These are phyloP conservation scores for Linepithema humile DNA, from an alignment of 1,140 invertebrate species.

Conservation along the genomic window DNA sequence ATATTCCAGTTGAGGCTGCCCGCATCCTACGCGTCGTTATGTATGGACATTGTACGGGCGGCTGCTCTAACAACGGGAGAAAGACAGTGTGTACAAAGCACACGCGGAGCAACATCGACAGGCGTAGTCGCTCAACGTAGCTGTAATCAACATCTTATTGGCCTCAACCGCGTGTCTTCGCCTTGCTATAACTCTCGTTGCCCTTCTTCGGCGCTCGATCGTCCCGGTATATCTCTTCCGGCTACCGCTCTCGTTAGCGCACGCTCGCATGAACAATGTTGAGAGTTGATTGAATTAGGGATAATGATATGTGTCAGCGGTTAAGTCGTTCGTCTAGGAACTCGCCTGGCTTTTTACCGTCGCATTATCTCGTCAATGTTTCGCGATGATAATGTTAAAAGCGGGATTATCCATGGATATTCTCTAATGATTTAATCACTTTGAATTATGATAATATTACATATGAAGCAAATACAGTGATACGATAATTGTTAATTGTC, in stretches of 20 bases:
- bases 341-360: not conserved
- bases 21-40: constrained; percentile 56
- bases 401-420: not conserved
- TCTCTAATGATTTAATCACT: not conserved
- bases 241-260: constrained; percentile 66
- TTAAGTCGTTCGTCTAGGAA: constrained; percentile 3
- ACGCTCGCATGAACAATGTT: constrained; percentile 54
- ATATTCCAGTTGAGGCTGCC: constrained; percentile 71
- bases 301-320: constrained; percentile 43
- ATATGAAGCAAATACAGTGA: not conserved
- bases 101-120: constrained; percentile 69
- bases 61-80: constrained; percentile 63
- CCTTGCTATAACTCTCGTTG: constrained; percentile 59
- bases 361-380: not conserved
- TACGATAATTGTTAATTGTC: not conserved
- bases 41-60: constrained; percentile 68
- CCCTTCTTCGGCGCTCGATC: constrained; percentile 55
- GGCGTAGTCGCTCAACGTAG: constrained; percentile 57
- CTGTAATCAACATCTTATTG: constrained; percentile 72
- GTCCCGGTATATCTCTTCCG: constrained; percentile 58
- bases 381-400: constrained; percentile 14
- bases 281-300: constrained; percentile 54
- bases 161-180: constrained; percentile 55
- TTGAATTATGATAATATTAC: not conserved
- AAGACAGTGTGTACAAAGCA: constrained; percentile 46